Conservation (phyloP, 2,888 invertebrate species). For the Yponomeuta malinellus region DNA sequence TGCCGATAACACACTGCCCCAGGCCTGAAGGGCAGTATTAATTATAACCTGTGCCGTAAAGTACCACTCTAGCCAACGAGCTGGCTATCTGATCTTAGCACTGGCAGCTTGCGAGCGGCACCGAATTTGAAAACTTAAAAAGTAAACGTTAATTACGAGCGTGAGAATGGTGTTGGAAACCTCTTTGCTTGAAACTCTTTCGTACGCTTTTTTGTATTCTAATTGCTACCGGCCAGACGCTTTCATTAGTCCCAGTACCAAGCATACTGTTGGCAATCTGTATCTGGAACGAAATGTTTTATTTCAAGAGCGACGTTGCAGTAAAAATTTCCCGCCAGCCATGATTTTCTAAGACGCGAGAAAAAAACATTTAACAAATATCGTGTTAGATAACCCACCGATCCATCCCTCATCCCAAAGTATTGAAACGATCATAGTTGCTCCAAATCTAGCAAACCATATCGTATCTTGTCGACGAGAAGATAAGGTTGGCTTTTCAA, state of each 20-base stretch:
- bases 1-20: constrained; percentile 51
- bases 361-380: constrained; percentile 53
- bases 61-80: constrained; percentile 8
- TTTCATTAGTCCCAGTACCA: neutral
- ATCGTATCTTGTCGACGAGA: constrained; percentile 28
- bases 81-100: constrained; percentile 9
- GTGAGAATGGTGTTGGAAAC: neutral
- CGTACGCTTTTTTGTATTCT: neutral
- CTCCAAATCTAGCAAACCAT: constrained; percentile 24
- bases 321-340: constrained; percentile 16
- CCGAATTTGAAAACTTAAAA: constrained; percentile 5
- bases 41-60: constrained; percentile 34
- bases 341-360: constrained; percentile 35
- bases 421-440: constrained; percentile 30
- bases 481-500: constrained; percentile 42
- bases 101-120: constrained; percentile 11
- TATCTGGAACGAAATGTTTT: neutral
- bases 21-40: constrained; percentile 40
- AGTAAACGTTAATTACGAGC: neutral
- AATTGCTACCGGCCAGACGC: neutral
- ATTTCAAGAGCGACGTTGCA: neutral
- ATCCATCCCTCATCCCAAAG: constrained; percentile 29
- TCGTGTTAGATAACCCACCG: constrained; percentile 41
- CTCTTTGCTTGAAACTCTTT: neutral
- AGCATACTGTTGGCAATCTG: neutral